Percentiles rank a stretch among this genome's conserved stretches.
Evolutionary conservation across 2,888 invertebrate species (phyloP).

Genomic region (Hyles lineata): DNA sequence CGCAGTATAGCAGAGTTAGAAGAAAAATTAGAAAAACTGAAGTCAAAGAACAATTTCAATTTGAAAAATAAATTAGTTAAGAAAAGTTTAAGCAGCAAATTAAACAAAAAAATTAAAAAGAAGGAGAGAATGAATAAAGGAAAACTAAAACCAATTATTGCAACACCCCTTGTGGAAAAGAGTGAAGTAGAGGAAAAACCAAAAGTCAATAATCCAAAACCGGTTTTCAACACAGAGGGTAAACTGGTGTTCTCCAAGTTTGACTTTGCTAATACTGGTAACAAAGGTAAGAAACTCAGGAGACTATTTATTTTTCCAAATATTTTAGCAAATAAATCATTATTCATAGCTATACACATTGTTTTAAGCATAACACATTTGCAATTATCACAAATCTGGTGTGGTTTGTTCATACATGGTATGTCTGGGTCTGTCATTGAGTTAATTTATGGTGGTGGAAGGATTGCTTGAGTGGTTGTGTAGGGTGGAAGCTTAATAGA

Average conservation of each 20-base stretch:
- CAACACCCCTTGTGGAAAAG: conserved; percentile 48
- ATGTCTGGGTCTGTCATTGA: too few species aligned
- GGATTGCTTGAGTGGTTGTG: too few species aligned
- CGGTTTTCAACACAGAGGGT: conserved; percentile 93
- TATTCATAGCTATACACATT: too few species aligned
- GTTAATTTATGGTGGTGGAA: too few species aligned
- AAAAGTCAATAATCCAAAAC: conserved; percentile 82
- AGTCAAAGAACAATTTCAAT: conserved; percentile 85
- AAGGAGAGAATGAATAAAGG: conserved; percentile 78
- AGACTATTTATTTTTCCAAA: conserved; percentile 24
- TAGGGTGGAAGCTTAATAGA: too few species aligned
- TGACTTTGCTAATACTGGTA: conserved; percentile 91
- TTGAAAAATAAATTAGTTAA: conserved; percentile 88
- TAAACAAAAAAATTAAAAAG: conserved; percentile 88
- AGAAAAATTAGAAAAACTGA: conserved; percentile 86
- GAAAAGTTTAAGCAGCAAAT: conserved; percentile 87
- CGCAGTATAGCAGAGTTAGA: conserved; percentile 87
- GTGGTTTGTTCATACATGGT: too few species aligned
- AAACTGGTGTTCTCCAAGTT: conserved; percentile 97
- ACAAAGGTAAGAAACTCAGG: conserved; percentile 73
- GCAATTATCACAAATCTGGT: too few species aligned
- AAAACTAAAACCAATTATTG: conserved; percentile 58
- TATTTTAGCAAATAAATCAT: too few species aligned
- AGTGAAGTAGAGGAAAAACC: conserved; percentile 60
- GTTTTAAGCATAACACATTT: too few species aligned